Conservation (phyloP, 2,797 vertebrate genomes). For the Ceryle rudis region DNA sequence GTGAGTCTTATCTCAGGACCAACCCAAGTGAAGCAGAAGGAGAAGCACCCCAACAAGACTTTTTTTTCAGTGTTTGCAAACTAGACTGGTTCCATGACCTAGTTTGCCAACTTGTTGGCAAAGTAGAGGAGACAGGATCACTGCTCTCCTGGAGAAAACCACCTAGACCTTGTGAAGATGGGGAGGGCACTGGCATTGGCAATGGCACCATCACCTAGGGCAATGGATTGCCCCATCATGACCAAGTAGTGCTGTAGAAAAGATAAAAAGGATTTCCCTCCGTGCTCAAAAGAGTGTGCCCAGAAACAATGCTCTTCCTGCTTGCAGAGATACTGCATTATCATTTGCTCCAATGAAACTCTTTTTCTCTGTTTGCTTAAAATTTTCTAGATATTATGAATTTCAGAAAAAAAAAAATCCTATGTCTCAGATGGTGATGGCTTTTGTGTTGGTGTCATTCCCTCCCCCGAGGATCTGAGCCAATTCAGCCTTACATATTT, state of each 20-base stretch:
- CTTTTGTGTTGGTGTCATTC: neutral
- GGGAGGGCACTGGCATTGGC: fast-evolving
- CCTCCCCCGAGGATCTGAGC: neutral
- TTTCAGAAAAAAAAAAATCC: neutral
- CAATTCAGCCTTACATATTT: neutral
- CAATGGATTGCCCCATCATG: neutral
- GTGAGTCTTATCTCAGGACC: neutral
- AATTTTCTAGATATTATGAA: neutral
- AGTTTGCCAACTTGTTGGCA: neutral
- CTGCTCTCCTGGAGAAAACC: neutral
- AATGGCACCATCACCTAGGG: neutral
- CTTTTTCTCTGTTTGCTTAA: neutral
- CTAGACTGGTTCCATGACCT: neutral
- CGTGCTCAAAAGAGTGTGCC: neutral
- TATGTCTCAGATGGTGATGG: fast-evolving
- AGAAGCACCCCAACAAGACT: neutral
- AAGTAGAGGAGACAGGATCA: neutral
- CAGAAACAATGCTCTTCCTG: neutral
- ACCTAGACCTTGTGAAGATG: neutral
- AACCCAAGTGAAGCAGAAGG: neutral
- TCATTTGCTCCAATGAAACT: neutral
- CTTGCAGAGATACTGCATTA: neutral
- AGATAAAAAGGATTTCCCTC: neutral
- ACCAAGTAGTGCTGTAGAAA: neutral
- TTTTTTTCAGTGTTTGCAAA: neutral